Conservation (phyloP, 2,113 vertebrate genomes). For the Mirza zaza region DNA sequence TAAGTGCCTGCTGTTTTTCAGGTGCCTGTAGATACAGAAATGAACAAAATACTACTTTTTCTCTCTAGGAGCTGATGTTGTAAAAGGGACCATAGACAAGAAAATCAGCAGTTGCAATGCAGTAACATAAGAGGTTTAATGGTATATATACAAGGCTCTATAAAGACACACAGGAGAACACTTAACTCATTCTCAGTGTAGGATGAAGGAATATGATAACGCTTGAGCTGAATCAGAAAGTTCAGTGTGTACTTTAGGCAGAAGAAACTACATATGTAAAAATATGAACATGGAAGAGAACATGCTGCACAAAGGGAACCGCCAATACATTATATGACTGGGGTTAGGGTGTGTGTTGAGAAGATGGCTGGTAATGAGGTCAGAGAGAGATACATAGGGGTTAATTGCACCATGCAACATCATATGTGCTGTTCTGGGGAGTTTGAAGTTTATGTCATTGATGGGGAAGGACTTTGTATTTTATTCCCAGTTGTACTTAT, state of each 20-base stretch:
- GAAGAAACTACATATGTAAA: not conserved
- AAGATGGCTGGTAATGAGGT: not conserved
- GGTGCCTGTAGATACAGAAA: not conserved
- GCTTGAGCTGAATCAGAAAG: not conserved
- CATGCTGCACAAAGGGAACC: not conserved
- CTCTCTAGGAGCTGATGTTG: not conserved
- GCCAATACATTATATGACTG: not conserved
- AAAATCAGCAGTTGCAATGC: not conserved
- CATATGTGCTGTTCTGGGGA: not conserved
- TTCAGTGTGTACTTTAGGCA: not conserved
- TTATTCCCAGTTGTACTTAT: not conserved
- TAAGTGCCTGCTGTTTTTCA: not conserved
- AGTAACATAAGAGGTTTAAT: not conserved
- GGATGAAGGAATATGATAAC: not conserved
- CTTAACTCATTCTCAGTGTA: not conserved
- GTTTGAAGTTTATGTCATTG: not conserved
- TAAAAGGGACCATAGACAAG: not conserved
- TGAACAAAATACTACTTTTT: not conserved
- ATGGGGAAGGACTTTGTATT: not conserved
- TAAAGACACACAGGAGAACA: not conserved
- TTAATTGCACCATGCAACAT: not conserved
- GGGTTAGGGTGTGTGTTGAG: not conserved
- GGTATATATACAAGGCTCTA: not conserved
- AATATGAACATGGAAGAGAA: not conserved
- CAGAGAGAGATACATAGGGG: not conserved